Conservation (phyloP, 2,797 vertebrate genomes). For the Micropoecilia bifurca region DNA sequence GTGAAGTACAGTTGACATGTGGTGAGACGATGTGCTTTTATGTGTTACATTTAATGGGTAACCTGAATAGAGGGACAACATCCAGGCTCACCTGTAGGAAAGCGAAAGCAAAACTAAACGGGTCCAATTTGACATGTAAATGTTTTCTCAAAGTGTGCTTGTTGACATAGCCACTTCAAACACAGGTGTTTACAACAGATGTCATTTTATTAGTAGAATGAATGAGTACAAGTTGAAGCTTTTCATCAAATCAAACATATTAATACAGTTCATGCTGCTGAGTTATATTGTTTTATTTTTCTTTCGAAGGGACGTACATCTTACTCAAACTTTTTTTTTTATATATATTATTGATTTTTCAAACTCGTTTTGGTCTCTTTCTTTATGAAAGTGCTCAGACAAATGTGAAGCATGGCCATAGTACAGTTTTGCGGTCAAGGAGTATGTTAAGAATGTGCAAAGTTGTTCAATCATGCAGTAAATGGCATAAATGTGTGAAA, state of each 20-base stretch:
- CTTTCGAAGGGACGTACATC: not conserved
- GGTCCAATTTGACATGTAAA: not conserved
- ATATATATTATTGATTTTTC: not conserved
- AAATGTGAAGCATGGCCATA: conserved; percentile 17
- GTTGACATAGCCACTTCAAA: not conserved
- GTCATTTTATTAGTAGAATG: not conserved
- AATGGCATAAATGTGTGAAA: conserved; percentile 15
- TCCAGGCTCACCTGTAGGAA: not conserved
- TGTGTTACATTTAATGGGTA: not conserved
- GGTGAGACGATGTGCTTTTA: not conserved
- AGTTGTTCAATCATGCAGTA: conserved; percentile 14
- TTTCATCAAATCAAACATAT: conserved; percentile 44
- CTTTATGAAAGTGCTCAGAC: conserved; percentile 13
- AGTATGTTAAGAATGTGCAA: conserved; percentile 15
- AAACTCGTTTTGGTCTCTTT: conserved; percentile 18
- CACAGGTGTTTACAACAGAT: not conserved
- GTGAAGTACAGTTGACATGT: not conserved
- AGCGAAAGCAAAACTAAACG: not conserved
- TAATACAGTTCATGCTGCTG: conserved; percentile 37
- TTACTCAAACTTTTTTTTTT: conserved; percentile 1
- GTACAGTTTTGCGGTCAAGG: conserved; percentile 29
- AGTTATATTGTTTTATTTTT: conserved; percentile 7
- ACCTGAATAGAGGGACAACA: not conserved
- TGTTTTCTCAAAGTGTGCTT: not conserved
- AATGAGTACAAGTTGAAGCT: conserved; percentile 2